Percentiles rank a stretch among this genome's conserved stretches.
These are phyloP conservation scores for Campylomormyrus tamandua DNA, from an alignment of 2,113 vertebrate genomes.

Conservation along the genomic window DNA sequence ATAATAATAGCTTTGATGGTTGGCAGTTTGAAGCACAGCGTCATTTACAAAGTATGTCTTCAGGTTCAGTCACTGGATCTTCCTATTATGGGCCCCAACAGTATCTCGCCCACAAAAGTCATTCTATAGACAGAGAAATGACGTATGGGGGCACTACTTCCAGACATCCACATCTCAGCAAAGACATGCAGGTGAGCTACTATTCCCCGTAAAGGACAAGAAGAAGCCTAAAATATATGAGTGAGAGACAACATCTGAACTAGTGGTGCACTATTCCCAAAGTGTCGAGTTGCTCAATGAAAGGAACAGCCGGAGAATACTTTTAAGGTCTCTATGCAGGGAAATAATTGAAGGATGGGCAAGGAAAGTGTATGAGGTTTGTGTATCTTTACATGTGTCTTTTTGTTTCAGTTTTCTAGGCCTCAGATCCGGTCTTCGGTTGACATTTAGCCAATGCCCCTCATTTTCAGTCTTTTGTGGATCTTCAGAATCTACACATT, in stretches of 20 bases:
- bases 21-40: neutral
- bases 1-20: neutral
- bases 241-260: neutral
- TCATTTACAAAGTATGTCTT: neutral
- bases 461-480: neutral
- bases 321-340: neutral
- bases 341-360: neutral
- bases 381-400: neutral
- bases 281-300: neutral
- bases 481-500: neutral
- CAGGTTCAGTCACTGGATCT: neutral
- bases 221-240: neutral
- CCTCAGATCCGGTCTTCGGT: neutral
- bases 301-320: neutral
- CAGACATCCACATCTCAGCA: neutral
- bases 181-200: neutral
- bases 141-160: neutral
- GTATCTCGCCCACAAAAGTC: neutral
- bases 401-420: neutral
- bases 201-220: neutral
- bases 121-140: neutral
- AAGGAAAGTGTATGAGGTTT: neutral
- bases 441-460: neutral
- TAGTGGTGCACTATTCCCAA: neutral
- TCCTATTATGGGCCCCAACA: neutral